Evolutionary conservation across 1,140 invertebrate genomes (phyloP), one percentile per base, ranked within the genome.

Genomic region (Lasaia peninsularis): DNA sequence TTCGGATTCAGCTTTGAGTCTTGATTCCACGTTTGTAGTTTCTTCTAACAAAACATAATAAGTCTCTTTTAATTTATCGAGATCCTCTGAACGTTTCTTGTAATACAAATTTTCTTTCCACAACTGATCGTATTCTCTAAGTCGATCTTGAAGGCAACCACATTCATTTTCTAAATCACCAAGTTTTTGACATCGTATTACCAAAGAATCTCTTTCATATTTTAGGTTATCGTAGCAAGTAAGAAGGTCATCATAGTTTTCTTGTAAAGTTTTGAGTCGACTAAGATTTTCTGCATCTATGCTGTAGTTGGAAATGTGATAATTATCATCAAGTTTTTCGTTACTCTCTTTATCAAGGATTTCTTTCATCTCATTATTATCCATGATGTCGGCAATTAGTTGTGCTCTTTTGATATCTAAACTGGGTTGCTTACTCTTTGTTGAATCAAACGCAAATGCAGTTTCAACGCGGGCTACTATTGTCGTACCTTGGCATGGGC

Each of bases 81-180:
- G 65, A 53, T 85, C 80, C 56, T 69, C 65, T 0, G 85, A 88
- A 12, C 86, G 73, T 62, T 75, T 80, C 40, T 62, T 56, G 56
- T 76, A 86, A 73, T 77, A 73, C 57, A 81, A 83, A 73, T 79
- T 88, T 65, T 88, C 86, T 62, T 71, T 78, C 76, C 78, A 80
- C 52, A 88, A 51, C 48, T 64, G 57, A 65, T 77, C 79, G 56
- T 86, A 88, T 62, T 85, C 82, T 56, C 59, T 68, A 51, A 88
- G 53, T 55, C 76, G 73, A 50, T 56, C 60, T 65, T 70, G 71
- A 49, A 86, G 57, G 52, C 49, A 63, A 51, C 80, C 69, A 57
- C 71, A 71, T 62, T 88, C 81, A 34, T 65, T 66, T 70, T 86
- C 81, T 44, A 88, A 54, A 18, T 85, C 71, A 37, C 71, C 55